Evolutionary conservation across 2,888 invertebrate genomes (phyloP).

Genomic region (Carcina quercana): DNA sequence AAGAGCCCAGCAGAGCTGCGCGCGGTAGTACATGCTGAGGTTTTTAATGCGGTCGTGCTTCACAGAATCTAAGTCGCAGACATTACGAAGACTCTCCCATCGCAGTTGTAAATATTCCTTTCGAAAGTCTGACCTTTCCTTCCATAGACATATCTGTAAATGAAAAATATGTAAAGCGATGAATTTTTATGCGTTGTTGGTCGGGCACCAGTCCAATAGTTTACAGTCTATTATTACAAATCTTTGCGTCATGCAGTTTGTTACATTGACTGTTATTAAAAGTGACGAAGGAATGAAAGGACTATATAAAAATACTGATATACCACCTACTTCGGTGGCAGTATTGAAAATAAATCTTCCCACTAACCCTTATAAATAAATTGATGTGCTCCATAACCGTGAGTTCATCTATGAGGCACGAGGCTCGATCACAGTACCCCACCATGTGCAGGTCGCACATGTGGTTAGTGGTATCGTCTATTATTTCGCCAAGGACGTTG

Average conservation of each 20-base stretch:
- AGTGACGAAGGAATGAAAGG: too few species aligned
- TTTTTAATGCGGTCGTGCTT: slow-evolving; percentile 26
- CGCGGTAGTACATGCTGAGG: slow-evolving; percentile 40
- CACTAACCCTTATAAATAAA: slow-evolving; percentile 35
- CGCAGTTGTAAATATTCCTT: slow-evolving; percentile 36
- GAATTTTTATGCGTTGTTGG: too few species aligned
- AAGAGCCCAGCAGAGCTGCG: slow-evolving; percentile 62
- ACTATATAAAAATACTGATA: neutral
- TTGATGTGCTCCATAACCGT: slow-evolving; percentile 49
- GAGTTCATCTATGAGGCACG: slow-evolving; percentile 41
- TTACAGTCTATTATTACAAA: too few species aligned
- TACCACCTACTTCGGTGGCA: too few species aligned
- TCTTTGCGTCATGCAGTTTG: too few species aligned
- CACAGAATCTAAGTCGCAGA: slow-evolving; percentile 38
- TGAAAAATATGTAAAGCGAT: neutral
- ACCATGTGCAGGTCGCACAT: slow-evolving; percentile 42
- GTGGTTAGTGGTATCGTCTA: slow-evolving; percentile 20
- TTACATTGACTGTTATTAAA: too few species aligned
- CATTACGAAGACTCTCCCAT: slow-evolving; percentile 25
- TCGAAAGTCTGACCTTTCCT: slow-evolving; percentile 27
- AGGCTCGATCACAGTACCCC: slow-evolving; percentile 48
- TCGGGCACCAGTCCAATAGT: too few species aligned
- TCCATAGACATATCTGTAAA: slow-evolving; percentile 46
- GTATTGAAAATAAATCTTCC: neutral
- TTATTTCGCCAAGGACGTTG: slow-evolving; percentile 36